Base-by-base conservation (phyloP, 2,113 vertebrate genomes). In the Salminus brasiliensis region DNA sequence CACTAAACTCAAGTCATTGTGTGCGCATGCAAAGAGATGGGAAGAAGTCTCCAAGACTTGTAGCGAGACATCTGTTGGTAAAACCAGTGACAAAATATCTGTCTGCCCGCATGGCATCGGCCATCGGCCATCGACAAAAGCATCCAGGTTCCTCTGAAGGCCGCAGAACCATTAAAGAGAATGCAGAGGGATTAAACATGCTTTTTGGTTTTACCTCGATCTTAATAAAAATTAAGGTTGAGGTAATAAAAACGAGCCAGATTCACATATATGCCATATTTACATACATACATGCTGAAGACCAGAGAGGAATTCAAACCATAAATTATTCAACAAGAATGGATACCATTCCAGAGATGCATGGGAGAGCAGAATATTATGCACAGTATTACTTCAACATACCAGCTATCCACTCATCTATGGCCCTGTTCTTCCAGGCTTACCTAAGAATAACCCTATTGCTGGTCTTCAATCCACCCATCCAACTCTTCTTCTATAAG, bases 381-480 rank as follows among this genome's bases (percentile, higher is more conserved):
- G 62, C 62, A 27, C 62, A 53, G 60, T 67, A 53, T 67, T 52
- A 1, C 36, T 63, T 34, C 18, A 34, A 63, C 60, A 72, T 55
- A 36, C 55, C 45, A 29, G 30, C 45, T 29, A 53, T 68, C 15
- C 27, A 29, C 32, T 67, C 41, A 60, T 63, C 32, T 36, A 53
- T 41, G 62, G 68, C 66, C 52, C 72, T 74, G 53, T 67, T 65
- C 9, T 43, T 66, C 45, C 49, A 69, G 21, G 4, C 55, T 52
- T 41, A 45, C 73, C 65, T 62, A 79, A 72, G n/a, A 87, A 83
- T 65, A 75, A 78, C 78, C 55, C 11, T 25, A 55, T 71, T 55
- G 68, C 36, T 12, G 9, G 30, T 36, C 12, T 69, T 66, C 74
- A 36, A 57, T 30, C 23, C 52, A 52, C 68, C 8, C 27, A 27